phyloP scores from a whole-genome alignment of 2,888 invertebrate species.

The Eremobia ochroleuca region DNA sequence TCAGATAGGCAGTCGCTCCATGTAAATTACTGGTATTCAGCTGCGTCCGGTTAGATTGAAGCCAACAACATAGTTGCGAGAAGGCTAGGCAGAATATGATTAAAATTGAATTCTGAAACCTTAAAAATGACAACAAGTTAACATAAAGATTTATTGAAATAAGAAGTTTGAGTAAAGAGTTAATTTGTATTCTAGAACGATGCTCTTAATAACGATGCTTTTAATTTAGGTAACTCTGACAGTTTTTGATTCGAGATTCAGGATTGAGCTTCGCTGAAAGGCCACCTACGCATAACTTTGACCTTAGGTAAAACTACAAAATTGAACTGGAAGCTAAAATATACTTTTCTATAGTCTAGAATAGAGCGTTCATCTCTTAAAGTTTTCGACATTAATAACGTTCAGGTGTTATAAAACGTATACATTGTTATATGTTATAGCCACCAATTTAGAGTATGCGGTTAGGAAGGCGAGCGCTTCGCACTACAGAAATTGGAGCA shows the following conservation, averaged over 20 bases:
- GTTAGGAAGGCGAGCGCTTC: conserved; percentile 32
- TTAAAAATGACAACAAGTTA: not conserved
- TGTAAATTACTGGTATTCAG: not conserved
- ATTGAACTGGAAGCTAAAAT: conserved; percentile 17
- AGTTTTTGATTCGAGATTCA: conserved; percentile 9
- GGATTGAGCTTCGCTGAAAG: not conserved
- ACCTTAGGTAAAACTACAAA: not conserved
- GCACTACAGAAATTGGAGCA: conserved; percentile 37
- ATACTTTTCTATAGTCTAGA: conserved; percentile 10
- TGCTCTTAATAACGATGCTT: not conserved
- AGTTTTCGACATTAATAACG: conserved; percentile 20
- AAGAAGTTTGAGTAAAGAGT: not conserved
- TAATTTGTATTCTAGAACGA: conserved; percentile 1
- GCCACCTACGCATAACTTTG: conserved; percentile 14
- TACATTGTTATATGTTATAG: conserved; percentile 18
- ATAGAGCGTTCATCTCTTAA: not conserved
- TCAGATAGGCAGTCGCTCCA: not conserved
- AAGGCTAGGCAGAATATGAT: not conserved
- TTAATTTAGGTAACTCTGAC: conserved; percentile 4
- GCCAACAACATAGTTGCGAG: not conserved
- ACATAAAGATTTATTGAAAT: not conserved
- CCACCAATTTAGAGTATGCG: conserved; percentile 39
- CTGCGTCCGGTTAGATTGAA: not conserved
- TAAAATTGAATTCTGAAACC: not conserved
- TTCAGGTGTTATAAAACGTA: conserved; percentile 41